These are phyloP conservation scores for Lycia hirtaria DNA, from an alignment of 2,888 invertebrate genomes.

Conservation along the genomic window DNA sequence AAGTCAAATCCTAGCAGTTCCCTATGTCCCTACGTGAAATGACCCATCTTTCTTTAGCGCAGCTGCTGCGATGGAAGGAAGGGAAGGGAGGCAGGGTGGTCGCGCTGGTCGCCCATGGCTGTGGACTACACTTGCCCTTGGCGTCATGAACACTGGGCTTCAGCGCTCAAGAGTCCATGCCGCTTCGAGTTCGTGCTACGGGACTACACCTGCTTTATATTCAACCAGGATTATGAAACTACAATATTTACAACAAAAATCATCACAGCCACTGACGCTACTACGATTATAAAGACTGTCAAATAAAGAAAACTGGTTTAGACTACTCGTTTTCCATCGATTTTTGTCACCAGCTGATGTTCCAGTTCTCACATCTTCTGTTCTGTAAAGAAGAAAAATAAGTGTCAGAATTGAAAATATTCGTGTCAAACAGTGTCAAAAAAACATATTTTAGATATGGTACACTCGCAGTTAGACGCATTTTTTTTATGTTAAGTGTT, in stretches of 20 bases:
- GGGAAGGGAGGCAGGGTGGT: conserved; percentile 55
- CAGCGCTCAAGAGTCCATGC: conserved; percentile 49
- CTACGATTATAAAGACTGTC: conserved; percentile 34
- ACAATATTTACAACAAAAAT: conserved; percentile 2
- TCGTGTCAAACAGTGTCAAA: too few species aligned
- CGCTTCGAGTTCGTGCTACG: conserved; percentile 63
- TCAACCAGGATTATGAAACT: background rate
- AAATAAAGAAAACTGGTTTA: conserved; percentile 34
- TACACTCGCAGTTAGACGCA: background rate
- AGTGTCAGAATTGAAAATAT: too few species aligned
- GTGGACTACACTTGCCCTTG: conserved; percentile 68
- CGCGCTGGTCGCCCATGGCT: conserved; percentile 76
- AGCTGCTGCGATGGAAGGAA: conserved; percentile 48
- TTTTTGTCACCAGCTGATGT: conserved; percentile 31
- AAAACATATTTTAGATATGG: conserved; percentile 15
- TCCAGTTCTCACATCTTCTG: conserved; percentile 22
- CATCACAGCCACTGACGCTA: conserved; percentile 53
- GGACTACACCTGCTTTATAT: conserved; percentile 55
- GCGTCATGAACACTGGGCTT: conserved; percentile 53
- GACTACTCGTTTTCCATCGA: conserved; percentile 52
- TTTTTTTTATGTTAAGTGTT: too few species aligned
- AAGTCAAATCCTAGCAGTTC: conserved; percentile 31
- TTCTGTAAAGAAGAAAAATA: conserved; percentile 45
- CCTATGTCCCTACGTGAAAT: conserved; percentile 67
- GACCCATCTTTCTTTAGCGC: conserved; percentile 61